These are phyloP conservation scores for Ethmia dodecea DNA, from an alignment of 2,888 invertebrate genomes.

Conservation along the genomic window DNA sequence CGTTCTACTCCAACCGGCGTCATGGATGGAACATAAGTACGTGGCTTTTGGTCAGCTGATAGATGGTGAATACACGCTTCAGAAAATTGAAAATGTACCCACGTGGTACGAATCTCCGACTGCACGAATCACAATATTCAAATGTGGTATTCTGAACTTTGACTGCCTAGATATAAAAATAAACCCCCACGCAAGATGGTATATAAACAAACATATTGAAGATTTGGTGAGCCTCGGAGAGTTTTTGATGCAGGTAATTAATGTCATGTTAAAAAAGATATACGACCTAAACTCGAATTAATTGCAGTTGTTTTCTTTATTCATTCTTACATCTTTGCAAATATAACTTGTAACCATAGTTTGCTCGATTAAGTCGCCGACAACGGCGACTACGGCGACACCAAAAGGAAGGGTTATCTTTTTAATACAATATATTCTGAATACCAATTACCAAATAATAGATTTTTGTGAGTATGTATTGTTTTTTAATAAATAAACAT, in stretches of 20 bases:
- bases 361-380: no score
- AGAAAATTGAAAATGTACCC: constrained; percentile 76
- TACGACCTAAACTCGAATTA: no score
- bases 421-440: no score
- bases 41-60: constrained; percentile 86
- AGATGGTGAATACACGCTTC: constrained; percentile 80
- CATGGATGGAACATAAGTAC: constrained; percentile 84
- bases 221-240: constrained; percentile 43
- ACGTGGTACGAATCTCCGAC: constrained; percentile 80
- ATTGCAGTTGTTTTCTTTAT: no score
- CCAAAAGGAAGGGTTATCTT: no score
- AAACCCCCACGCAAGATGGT: constrained; percentile 44
- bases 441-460: no score
- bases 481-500: no score
- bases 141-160: constrained; percentile 52
- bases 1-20: constrained; percentile 79
- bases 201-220: constrained; percentile 52
- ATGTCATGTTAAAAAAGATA: no score
- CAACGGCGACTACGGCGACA: no score
- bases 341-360: no score
- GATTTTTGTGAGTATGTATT: no score
- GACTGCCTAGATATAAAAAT: constrained; percentile 52
- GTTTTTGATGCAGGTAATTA: constrained; percentile 45
- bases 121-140: constrained; percentile 36
- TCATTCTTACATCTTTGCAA: no score